These are phyloP conservation scores for Unio delphinus DNA, from an alignment of 2,888 invertebrate genomes.

Conservation along the genomic window DNA sequence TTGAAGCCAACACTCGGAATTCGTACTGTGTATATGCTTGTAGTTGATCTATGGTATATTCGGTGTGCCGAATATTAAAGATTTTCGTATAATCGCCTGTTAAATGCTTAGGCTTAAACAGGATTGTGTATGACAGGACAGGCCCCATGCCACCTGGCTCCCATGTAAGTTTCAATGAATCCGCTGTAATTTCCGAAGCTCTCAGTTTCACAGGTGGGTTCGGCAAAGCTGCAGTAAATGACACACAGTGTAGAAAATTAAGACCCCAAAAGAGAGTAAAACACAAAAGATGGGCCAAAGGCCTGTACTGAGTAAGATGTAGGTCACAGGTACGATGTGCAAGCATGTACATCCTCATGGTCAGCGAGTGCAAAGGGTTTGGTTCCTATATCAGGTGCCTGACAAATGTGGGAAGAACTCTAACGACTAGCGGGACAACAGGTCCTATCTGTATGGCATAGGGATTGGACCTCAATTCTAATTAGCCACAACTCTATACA, in stretches of 20 bases:
- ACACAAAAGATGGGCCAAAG: too few relatives aligned
- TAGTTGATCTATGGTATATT: slow-evolving; percentile 84
- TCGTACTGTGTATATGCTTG: slow-evolving; percentile 97
- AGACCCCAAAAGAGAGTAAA: slow-evolving; percentile 1
- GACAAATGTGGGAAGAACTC: too few relatives aligned
- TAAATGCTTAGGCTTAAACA: slow-evolving; percentile 93
- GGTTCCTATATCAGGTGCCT: too few relatives aligned
- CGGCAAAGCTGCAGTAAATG: slow-evolving; percentile 82
- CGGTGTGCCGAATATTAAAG: slow-evolving; percentile 88
- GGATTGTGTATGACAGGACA: slow-evolving; percentile 95
- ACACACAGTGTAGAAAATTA: slow-evolving; percentile 24
- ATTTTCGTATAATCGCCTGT: slow-evolving; percentile 83
- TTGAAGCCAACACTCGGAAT: slow-evolving; percentile 95
- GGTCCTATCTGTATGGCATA: too few relatives aligned
- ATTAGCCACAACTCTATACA: too few relatives aligned
- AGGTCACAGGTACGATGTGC: too few relatives aligned
- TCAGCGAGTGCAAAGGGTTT: too few relatives aligned
- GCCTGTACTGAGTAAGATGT: too few relatives aligned
- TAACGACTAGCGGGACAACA: too few relatives aligned
- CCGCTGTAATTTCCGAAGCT: slow-evolving; percentile 93
- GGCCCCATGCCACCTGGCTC: slow-evolving; percentile 76
- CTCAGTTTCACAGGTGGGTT: slow-evolving; percentile 90
- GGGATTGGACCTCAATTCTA: too few relatives aligned
- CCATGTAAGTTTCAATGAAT: slow-evolving; percentile 94
- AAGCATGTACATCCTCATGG: too few relatives aligned